Percentiles rank a stretch among this genome's conserved stretches.
Conservation (phyloP, 2,113 vertebrate species). For the Paracanthobrama guichenoti region DNA sequence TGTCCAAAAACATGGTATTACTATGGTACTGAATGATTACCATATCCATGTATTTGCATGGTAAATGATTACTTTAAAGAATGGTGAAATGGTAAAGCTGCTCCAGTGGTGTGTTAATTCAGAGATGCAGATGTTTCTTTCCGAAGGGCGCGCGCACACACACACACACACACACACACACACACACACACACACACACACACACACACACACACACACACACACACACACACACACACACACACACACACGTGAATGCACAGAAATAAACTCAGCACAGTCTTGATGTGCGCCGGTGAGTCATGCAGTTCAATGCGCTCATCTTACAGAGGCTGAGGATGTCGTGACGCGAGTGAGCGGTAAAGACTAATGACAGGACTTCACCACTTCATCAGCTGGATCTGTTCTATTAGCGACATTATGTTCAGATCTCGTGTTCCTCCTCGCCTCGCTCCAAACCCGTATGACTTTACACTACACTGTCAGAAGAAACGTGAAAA, state of each 20-base stretch:
- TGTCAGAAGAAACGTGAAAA: too few relatives aligned
- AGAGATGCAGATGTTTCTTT: conserved; percentile 10
- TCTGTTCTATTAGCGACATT: neutral
- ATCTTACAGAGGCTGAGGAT: neutral
- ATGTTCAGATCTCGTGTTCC: neutral
- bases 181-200: neutral
- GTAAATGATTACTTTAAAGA: neutral
- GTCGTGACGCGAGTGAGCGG: neutral
- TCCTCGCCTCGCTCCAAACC: neutral
- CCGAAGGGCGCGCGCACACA: neutral
- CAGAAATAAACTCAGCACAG: too few relatives aligned
- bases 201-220: conserved; percentile 28
- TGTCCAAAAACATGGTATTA: neutral
- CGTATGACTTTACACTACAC: neutral
- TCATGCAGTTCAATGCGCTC: neutral
- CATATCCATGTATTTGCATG: neutral
- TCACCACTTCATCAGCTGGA: neutral
- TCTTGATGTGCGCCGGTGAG: neutral
- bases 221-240: conserved; percentile 29
- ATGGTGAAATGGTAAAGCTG: neutral
- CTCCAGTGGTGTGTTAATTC: neutral
- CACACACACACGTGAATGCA: neutral
- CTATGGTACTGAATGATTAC: neutral
- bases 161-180: conserved; percentile 29
- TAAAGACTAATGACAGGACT: neutral